These are phyloP conservation scores for Sinocyclocheilus maitianheensis DNA, from an alignment of 2,113 vertebrate species.

Conservation along the genomic window DNA sequence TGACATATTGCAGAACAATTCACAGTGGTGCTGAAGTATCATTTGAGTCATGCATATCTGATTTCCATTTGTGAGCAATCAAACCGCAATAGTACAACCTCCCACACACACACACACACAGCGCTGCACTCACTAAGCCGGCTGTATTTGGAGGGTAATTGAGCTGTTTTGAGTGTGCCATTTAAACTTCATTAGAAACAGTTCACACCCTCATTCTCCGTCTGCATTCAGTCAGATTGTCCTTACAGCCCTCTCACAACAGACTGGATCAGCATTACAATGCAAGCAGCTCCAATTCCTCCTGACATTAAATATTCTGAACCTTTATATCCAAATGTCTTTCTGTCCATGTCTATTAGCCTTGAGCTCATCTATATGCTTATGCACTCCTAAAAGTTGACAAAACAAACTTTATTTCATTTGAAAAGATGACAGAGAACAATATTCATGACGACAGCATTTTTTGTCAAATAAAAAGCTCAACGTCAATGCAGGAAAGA, in stretches of 20 bases:
- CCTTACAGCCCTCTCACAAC: neutral
- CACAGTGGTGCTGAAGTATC: neutral
- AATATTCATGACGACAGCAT: neutral
- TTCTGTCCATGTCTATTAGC: neutral
- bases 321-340: neutral
- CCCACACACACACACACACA: neutral
- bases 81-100: conserved; percentile 32
- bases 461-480: neutral
- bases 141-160: conserved; percentile 24
- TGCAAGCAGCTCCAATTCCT: neutral
- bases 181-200: neutral
- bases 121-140: neutral
- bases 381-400: neutral
- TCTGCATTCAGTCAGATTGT: neutral
- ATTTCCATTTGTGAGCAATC: conserved; percentile 45
- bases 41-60: conserved; percentile 27
- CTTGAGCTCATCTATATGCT: neutral
- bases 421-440: neutral
- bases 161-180: neutral
- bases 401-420: neutral
- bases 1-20: conserved; percentile 21
- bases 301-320: neutral
- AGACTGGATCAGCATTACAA: neutral
- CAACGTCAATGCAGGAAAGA: neutral
- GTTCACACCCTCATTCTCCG: neutral